These are phyloP conservation scores for Neosalanx taihuensis DNA, from an alignment of 2,797 vertebrate genomes.

Conservation along the genomic window DNA sequence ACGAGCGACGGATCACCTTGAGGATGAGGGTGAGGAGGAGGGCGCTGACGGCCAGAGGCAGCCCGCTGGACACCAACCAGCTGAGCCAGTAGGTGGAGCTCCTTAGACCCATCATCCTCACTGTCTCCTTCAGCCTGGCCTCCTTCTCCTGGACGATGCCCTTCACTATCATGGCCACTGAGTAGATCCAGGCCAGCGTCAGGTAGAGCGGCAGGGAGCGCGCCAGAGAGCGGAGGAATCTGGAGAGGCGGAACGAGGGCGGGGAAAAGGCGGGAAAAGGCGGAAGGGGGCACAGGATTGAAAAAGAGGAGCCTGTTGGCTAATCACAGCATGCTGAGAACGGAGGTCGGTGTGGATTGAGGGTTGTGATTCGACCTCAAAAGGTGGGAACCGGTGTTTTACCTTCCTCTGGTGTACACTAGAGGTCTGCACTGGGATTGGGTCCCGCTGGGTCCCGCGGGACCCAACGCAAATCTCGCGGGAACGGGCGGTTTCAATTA, in stretches of 20 bases:
- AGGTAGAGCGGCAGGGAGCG: constrained; percentile 90
- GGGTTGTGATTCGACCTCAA: too few relatives aligned
- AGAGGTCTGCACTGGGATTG: too few relatives aligned
- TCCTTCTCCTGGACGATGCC: constrained; percentile 94
- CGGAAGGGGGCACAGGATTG: too few relatives aligned
- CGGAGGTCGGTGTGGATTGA: too few relatives aligned
- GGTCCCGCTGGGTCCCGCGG: too few relatives aligned
- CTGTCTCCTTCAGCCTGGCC: constrained; percentile 89
- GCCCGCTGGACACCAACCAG: constrained; percentile 87
- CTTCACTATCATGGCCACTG: constrained; percentile 92
- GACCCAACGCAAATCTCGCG: too few relatives aligned
- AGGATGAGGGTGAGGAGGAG: constrained; percentile 81
- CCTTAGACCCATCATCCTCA: constrained; percentile 93
- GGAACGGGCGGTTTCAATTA: too few relatives aligned
- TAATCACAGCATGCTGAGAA: too few relatives aligned
- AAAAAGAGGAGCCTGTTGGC: background rate
- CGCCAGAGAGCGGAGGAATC: constrained; percentile 87
- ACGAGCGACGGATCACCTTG: constrained; percentile 82
- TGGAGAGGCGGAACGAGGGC: constrained; percentile 44
- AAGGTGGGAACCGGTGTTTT: too few relatives aligned
- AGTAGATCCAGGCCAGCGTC: constrained; percentile 97
- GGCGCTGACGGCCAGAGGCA: constrained; percentile 83
- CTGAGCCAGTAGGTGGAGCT: constrained; percentile 89
- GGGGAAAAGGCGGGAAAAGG: background rate
- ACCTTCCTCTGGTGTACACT: too few relatives aligned